Percentiles rank a stretch among this genome's conserved stretches.
Conservation (phyloP, 2,113 vertebrate genomes). For the Anoura caudifer region DNA sequence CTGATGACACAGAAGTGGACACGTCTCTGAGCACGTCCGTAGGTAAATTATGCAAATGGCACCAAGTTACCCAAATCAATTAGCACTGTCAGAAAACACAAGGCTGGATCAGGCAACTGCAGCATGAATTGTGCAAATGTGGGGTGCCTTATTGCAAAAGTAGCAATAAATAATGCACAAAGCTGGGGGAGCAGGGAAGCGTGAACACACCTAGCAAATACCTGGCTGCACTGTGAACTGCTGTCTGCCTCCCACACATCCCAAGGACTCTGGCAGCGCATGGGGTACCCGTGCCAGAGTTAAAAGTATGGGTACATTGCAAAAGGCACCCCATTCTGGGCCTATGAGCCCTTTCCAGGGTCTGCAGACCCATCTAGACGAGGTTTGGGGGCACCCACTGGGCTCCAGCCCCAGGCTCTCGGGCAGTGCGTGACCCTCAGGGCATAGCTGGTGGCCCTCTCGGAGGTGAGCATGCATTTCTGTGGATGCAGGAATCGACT, state of each 20-base stretch:
- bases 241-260: neutral
- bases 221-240: neutral
- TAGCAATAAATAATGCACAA: constrained; percentile 20
- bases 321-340: neutral
- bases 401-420: neutral
- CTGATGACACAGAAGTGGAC: neutral
- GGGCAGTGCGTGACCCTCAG: neutral
- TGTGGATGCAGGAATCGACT: neutral
- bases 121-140: neutral
- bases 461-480: neutral
- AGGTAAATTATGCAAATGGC: constrained; percentile 10
- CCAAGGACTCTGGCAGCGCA: neutral
- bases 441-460: neutral
- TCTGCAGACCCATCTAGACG: neutral
- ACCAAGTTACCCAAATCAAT: constrained; percentile 6
- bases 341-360: neutral
- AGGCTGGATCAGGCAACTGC: neutral
- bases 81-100: constrained; percentile 14
- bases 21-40: neutral
- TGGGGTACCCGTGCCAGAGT: fast-evolving
- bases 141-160: neutral
- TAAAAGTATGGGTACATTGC: too few species aligned
- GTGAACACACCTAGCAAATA: neutral
- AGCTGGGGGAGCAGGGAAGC: neutral
- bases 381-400: too few species aligned